Conservation (phyloP, 2,113 vertebrate species). For the Calyptomena viridis region DNA sequence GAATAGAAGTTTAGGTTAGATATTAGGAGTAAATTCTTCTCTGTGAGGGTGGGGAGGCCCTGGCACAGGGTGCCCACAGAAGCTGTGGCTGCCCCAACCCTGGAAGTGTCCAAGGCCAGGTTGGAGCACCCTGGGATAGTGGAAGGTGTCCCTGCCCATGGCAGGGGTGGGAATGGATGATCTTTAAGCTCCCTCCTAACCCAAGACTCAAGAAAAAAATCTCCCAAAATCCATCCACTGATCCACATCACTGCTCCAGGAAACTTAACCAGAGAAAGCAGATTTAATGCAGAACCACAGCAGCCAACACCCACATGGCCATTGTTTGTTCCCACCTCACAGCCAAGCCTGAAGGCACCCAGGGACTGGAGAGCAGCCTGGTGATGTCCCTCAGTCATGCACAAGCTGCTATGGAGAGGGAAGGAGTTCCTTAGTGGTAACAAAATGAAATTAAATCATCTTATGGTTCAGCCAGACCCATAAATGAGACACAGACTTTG, state of each 20-base stretch:
- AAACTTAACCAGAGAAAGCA: not conserved
- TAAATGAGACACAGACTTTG: not conserved
- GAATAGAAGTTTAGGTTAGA: not conserved
- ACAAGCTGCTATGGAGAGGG: not conserved
- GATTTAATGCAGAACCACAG: not conserved
- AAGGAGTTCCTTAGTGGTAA: not conserved
- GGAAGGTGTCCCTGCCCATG: not conserved
- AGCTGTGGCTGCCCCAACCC: not conserved
- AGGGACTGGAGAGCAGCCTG: not conserved
- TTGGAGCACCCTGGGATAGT: fast-evolving
- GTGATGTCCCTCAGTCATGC: not conserved
- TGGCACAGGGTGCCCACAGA: not conserved
- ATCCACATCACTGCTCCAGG: not conserved
- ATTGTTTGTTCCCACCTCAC: not conserved
- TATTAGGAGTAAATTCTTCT: not conserved
- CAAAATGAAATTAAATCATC: not conserved
- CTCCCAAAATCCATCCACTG: not conserved
- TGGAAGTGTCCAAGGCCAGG: not conserved
- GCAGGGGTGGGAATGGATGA: fast-evolving
- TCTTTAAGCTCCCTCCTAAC: not conserved
- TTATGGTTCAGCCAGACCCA: not conserved
- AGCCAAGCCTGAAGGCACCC: not conserved
- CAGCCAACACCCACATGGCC: not conserved
- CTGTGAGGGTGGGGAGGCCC: not conserved
- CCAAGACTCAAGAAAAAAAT: not conserved